These are phyloP conservation scores for Dipus sagitta DNA, from an alignment of 2,797 vertebrate genomes.

Conservation along the genomic window DNA sequence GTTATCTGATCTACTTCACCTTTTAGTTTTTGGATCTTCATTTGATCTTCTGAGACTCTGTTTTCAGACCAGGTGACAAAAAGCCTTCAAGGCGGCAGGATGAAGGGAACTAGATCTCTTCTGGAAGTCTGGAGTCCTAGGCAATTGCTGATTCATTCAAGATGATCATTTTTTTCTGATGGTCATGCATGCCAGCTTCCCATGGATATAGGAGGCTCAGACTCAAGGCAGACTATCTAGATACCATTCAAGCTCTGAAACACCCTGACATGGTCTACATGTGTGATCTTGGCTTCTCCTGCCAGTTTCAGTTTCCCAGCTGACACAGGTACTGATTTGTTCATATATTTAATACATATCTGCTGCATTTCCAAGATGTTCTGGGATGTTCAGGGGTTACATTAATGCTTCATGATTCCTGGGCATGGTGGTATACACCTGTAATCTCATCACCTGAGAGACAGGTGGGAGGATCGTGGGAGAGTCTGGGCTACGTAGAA, in stretches of 20 bases:
- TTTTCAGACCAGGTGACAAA: neutral
- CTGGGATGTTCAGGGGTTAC: neutral
- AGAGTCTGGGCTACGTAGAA: too few relatives aligned
- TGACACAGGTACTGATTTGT: neutral
- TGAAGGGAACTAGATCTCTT: neutral
- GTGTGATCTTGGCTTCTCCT: neutral
- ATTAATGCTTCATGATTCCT: neutral
- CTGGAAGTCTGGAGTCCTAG: neutral
- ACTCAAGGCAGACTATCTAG: neutral
- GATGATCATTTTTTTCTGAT: neutral
- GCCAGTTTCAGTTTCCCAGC: neutral
- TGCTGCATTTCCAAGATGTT: neutral
- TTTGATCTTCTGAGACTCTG: constrained; percentile 21
- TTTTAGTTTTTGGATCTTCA: constrained; percentile 11
- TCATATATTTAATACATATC: constrained; percentile 3
- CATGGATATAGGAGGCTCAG: neutral
- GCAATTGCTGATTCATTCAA: neutral
- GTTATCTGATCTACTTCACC: neutral
- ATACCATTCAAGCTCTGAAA: neutral
- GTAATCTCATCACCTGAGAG: neutral
- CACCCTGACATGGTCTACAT: neutral
- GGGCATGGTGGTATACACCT: neutral
- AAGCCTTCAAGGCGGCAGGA: neutral
- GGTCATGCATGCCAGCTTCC: neutral
- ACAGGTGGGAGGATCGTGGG: neutral